Percentiles rank a stretch among this genome's conserved stretches.
phyloP scores from a whole-genome alignment of 2,888 invertebrate species.

The Hydrotaea diabolus region DNA sequence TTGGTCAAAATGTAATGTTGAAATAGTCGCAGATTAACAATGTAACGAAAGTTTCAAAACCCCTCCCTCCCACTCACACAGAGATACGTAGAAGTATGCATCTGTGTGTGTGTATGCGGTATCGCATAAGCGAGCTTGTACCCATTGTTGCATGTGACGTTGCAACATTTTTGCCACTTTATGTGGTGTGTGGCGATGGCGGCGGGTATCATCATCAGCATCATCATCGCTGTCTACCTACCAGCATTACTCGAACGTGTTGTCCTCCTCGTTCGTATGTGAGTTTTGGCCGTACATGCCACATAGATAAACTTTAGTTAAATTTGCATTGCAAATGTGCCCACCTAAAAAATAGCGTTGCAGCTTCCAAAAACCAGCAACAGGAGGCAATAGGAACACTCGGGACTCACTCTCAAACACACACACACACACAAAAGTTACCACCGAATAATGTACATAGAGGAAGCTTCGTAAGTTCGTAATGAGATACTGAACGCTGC shows the following conservation, averaged over 20 bases:
- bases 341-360: conserved; percentile 26
- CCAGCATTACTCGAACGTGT: conserved; percentile 43
- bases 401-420: not conserved
- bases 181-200: not conserved
- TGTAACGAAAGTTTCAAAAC: conserved; percentile 6
- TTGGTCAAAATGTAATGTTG: conserved; percentile 51
- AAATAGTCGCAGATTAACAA: conserved; percentile 49
- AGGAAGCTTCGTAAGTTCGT: conserved; percentile 24
- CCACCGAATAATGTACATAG: conserved; percentile 5
- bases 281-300: not conserved
- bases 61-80: not conserved
- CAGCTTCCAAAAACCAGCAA: conserved; percentile 9
- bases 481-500: conserved; percentile 13
- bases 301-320: conserved; percentile 61
- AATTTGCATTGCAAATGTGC: conserved; percentile 65
- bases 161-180: not conserved
- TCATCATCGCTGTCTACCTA: not conserved
- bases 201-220: conserved; percentile 24
- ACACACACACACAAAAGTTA: not conserved
- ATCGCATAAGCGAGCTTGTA: too few species aligned
- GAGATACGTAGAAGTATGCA: too few species aligned
- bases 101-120: too few species aligned
- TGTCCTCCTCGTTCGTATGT: conserved; percentile 27
- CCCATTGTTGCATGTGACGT: conserved; percentile 1
- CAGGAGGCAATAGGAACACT: not conserved